Evolutionary conservation across 2,888 invertebrate genomes (phyloP).

Genomic region (Amphipyra berbera): DNA sequence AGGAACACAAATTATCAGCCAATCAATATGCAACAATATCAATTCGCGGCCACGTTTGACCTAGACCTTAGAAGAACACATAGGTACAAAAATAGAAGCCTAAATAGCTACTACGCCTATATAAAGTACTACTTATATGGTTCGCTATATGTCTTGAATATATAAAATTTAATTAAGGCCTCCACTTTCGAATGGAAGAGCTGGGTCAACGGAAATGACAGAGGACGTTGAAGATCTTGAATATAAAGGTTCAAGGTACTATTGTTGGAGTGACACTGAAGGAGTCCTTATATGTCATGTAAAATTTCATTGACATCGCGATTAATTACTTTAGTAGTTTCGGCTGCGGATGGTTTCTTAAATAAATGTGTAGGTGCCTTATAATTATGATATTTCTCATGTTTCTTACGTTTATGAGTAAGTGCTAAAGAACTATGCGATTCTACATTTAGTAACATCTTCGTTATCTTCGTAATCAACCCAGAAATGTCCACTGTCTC

Average conservation of each 20-base stretch:
- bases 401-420: too few relatives aligned
- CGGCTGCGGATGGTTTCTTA: neutral
- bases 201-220: conserved; percentile 52
- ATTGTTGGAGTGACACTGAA: conserved; percentile 25
- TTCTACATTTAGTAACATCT: too few relatives aligned
- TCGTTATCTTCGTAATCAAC: too few relatives aligned
- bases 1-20: conserved; percentile 30
- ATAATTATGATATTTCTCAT: too few relatives aligned
- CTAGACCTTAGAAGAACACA: conserved; percentile 61
- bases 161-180: conserved; percentile 63
- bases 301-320: conserved; percentile 9
- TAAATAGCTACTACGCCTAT: conserved; percentile 22
- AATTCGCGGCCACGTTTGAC: conserved; percentile 59
- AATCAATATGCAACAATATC: conserved; percentile 46
- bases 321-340: conserved; percentile 7
- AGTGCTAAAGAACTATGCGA: neutral
- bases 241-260: conserved; percentile 39
- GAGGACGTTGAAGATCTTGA: conserved; percentile 50
- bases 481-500: too few relatives aligned
- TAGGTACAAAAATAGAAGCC: conserved; percentile 30
- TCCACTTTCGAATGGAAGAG: conserved; percentile 63
- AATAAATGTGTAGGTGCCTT: too few relatives aligned
- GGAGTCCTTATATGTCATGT: conserved; percentile 1
- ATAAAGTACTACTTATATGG: conserved; percentile 50
- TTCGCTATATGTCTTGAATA: conserved; percentile 62